Evolutionary conservation across 1,140 invertebrate genomes (phyloP), one percentile per base, ranked within the genome.

Genomic region (Globodera ellingtonae): DNA sequence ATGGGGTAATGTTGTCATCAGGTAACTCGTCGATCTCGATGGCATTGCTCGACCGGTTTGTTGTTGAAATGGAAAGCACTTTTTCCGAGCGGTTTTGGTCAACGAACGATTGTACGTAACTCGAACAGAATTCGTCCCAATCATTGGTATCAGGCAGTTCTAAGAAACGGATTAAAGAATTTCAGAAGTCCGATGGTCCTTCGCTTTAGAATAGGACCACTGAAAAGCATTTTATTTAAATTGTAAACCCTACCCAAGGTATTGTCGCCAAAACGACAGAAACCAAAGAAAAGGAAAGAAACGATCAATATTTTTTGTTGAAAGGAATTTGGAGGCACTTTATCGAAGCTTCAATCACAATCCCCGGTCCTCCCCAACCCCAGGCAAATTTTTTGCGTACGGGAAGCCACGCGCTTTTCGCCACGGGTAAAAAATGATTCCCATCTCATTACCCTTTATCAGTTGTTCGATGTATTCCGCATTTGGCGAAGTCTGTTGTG

Each of bases 71-170:
- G 35, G 80, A 80, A 46, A 81, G 48, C 56, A 81, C 62, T 65
- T 81, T 82, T 6, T 82, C 81, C 46, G 81, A 82, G 7, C 72
- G 81, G 66, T 82, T 82, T n/a, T 76, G 81, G 56, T 82, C 81
- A 4, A 77, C 69, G 48, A 82, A 82, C n/a, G 71, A 66, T 44
- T 83, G 70, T 7, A 82, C 73, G 46, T 62, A 65, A 48, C 56
- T 75, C 9, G 65, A 76, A 72, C 72, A 72, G 48, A 82, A 82
- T 21, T 82, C 71, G 21, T 65, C 47, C 81, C 81, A 82, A 48
- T 74, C 69, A 5, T 82, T 79, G 69, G 71, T 75, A 56, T 80
- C 81, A 18, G 80, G 44, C 8, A 72, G 66, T n/a, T 75, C 81
- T 82, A 21, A 10, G 78, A 67, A 52, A 56, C 8, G 48, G 47